phyloP scores from a whole-genome alignment of 2,113 vertebrate species.

The Cariama cristata region DNA sequence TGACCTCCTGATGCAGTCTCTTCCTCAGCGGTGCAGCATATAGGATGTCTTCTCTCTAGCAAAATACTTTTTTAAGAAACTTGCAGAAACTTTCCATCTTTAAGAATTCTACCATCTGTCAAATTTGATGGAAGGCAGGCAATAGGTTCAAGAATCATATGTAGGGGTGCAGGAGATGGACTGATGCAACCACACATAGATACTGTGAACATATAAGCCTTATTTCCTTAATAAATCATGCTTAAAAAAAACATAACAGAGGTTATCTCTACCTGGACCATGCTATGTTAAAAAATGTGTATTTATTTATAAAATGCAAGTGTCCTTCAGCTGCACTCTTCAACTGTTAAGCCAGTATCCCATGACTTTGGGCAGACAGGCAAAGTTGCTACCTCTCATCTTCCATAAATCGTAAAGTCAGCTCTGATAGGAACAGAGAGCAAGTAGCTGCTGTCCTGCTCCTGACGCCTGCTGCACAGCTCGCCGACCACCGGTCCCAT shows the following conservation, averaged over 20 bases:
- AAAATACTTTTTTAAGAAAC: neutral
- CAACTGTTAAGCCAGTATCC: neutral
- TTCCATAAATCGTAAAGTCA: neutral
- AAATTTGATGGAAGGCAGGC: neutral
- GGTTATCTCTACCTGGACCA: neutral
- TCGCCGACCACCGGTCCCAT: neutral
- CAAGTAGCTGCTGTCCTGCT: fast-evolving
- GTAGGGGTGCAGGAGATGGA: neutral
- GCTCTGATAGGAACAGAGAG: fast-evolving
- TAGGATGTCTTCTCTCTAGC: neutral
- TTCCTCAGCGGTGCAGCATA: neutral
- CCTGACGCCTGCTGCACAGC: neutral
- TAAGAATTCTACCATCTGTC: neutral
- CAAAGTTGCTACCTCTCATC: neutral
- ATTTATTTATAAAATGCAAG: neutral
- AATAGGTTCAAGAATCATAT: neutral
- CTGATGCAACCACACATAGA: neutral
- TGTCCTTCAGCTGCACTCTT: neutral
- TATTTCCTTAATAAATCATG: neutral
- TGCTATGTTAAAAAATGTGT: neutral
- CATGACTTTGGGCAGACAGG: neutral
- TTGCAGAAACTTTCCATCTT: neutral
- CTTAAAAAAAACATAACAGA: neutral
- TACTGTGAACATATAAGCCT: neutral
- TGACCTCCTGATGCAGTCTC: neutral